Percentiles rank a stretch among this genome's conserved stretches.
Conservation (phyloP, 1,140 invertebrate genomes). For the Anastatus disparis region DNA sequence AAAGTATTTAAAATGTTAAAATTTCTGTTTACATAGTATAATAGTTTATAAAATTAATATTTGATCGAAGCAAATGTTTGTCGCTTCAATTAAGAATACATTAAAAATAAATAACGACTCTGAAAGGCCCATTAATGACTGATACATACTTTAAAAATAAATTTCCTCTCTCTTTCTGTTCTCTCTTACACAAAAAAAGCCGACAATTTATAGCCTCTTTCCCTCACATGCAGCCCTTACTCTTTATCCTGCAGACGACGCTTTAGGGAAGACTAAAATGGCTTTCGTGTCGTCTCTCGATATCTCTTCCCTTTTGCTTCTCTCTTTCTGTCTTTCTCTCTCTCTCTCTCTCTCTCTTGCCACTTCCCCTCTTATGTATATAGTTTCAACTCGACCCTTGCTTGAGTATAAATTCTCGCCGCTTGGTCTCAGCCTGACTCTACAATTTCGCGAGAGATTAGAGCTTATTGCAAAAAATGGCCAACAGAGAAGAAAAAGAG, state of each 20-base stretch:
- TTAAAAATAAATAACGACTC: no score
- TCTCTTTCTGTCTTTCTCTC: background rate
- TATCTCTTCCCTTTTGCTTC: constrained; percentile 39
- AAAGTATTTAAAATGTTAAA: no score
- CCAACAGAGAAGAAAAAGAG: constrained; percentile 19
- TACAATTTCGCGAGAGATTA: constrained; percentile 58
- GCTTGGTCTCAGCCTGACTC: constrained; percentile 37
- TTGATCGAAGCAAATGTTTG: no score
- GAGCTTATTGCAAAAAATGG: constrained; percentile 52
- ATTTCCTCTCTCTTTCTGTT: constrained; percentile 9
- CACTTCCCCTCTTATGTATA: background rate
- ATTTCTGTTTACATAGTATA: no score
- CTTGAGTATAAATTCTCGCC: constrained; percentile 52
- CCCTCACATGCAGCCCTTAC: constrained; percentile 29
- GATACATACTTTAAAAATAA: constrained; percentile 25
- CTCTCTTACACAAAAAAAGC: constrained; percentile 32
- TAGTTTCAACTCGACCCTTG: constrained; percentile 7
- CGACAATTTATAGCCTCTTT: constrained; percentile 32
- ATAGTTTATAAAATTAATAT: no score
- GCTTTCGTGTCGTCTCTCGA: constrained; percentile 40
- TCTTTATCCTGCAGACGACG: constrained; percentile 30
- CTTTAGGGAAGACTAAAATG: constrained; percentile 43
- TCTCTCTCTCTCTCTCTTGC: background rate
- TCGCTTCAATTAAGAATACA: no score
- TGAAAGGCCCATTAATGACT: constrained; percentile 23